Evolutionary conservation across 2,797 vertebrate species (phyloP), one percentile per base, ranked within the genome.

Genomic region (Diplodus puntazzo): DNA sequence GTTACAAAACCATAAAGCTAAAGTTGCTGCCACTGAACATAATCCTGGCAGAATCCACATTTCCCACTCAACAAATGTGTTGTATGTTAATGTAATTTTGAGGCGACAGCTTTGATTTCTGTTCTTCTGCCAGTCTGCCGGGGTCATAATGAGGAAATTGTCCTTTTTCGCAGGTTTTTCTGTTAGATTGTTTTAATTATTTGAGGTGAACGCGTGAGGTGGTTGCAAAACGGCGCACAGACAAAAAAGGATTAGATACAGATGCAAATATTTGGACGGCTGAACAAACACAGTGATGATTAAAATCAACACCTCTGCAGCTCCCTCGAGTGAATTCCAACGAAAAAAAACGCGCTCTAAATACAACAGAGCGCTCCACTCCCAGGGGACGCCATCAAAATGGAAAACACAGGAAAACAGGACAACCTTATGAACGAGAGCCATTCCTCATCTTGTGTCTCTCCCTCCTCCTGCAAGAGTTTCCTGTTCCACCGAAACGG

Each of bases 401-500:
- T 63, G 70, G 67, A 83, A 89, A 90, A 87, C 70, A 54, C 52
- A 34, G 53, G 39, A 83, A 80, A 89, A 82, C 67, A 81, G 87
- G 88, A 88, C 85, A 84, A 82, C 68, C 69, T 80, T 14, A 12
- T 74, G 80, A 90, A 79, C 67, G 12, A 60, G 77, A 85, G 74
- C 66, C 87, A 93, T 94, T 88, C 68, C 78, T 94, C 92, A 93
- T 92, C 75, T 67, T 70, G 69, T 79, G 85, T 81, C 89, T 90
- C 86, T 77, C 85, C 73, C 64, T 87, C 48, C 77, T 89, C 81
- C 88, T 90, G 80, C 75, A 82, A 53, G 84, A 86, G 91, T 93
- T 94, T 94, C 90, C 86, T 92, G 89, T 92, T 92, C 80, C 87
- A 90, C 76, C 39, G 30, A 89, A 92, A 91, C 79, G 85, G 89